A percentile compares a stretch with the other conserved stretches of the same genome.
Evolutionary conservation across 1,140 invertebrate genomes (phyloP).

Genomic region (Drosophila parvula): DNA sequence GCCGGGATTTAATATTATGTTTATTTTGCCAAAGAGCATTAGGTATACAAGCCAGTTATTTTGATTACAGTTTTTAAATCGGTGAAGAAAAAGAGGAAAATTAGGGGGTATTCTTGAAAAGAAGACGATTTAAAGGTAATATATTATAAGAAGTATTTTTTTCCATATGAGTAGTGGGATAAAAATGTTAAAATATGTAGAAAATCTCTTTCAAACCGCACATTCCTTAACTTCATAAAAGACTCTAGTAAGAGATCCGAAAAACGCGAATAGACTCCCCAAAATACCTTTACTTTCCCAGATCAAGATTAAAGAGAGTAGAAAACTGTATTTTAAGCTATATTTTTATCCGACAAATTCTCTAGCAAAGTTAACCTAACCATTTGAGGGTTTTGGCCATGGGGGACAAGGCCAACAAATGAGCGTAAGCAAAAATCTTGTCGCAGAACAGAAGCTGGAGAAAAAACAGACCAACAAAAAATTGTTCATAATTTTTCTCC

Average conservation of each 20-base stretch:
- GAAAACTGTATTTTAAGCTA: not conserved
- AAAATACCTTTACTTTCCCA: slow-evolving; percentile 6
- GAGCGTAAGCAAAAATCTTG: slow-evolving; percentile 76
- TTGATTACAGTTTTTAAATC: slow-evolving; percentile 36
- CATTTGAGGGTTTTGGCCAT: slow-evolving; percentile 17
- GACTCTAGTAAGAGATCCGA: not conserved
- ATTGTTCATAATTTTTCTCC: slow-evolving; percentile 74
- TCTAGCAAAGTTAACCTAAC: slow-evolving; percentile 14
- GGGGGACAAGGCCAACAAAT: slow-evolving; percentile 59
- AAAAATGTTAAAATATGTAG: too few relatives aligned
- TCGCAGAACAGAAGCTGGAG: slow-evolving; percentile 28
- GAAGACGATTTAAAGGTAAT: not conserved
- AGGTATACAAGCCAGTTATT: slow-evolving; percentile 28
- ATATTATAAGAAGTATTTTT: not conserved
- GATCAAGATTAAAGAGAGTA: slow-evolving; percentile 43
- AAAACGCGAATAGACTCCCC: not conserved
- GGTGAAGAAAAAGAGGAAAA: not conserved
- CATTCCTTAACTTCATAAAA: not conserved
- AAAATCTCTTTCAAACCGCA: too few relatives aligned
- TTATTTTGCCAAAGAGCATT: slow-evolving; percentile 39
- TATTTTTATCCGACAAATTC: slow-evolving; percentile 1
- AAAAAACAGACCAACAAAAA: slow-evolving; percentile 32
- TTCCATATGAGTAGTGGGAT: not conserved
- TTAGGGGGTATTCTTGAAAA: too few relatives aligned
- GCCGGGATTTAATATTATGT: slow-evolving; percentile 40